These are phyloP conservation scores for Fratercula arctica DNA, from an alignment of 2,797 vertebrate species.

Conservation along the genomic window DNA sequence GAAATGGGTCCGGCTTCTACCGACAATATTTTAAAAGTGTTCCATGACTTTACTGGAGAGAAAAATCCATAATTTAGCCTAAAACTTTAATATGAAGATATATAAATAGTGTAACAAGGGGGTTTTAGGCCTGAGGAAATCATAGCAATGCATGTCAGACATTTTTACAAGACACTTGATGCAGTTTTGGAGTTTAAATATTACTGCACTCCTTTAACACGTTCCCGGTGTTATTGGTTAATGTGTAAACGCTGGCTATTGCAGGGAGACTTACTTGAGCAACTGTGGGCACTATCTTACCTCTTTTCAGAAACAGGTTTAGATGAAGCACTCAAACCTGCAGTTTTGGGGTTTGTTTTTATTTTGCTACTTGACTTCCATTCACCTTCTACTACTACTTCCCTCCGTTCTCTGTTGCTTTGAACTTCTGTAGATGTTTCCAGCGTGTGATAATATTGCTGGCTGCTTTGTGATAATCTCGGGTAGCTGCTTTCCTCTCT, in stretches of 20 bases:
- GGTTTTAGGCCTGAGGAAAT: neutral
- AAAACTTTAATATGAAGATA: neutral
- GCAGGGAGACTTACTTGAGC: slow-evolving; percentile 23
- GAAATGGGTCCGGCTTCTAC: neutral
- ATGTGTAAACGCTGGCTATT: neutral
- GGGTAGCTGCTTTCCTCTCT: neutral
- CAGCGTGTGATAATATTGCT: neutral
- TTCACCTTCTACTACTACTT: neutral
- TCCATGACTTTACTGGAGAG: neutral
- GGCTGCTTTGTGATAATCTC: neutral
- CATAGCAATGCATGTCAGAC: neutral
- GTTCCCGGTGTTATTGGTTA: neutral
- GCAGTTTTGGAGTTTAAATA: neutral
- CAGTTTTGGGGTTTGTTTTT: neutral
- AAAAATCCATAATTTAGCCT: neutral
- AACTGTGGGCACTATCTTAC: neutral
- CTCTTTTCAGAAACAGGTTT: neutral
- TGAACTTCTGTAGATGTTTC: neutral
- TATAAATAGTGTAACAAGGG: neutral
- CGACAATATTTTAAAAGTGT: neutral
- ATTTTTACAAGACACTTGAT: neutral
- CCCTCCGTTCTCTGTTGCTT: neutral
- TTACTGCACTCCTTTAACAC: neutral
- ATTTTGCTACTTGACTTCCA: neutral
- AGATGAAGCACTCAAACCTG: neutral